Percentiles rank a stretch among this genome's conserved stretches.
Conservation (phyloP, 2,888 invertebrate genomes). For the Sympetrum striolatum region DNA sequence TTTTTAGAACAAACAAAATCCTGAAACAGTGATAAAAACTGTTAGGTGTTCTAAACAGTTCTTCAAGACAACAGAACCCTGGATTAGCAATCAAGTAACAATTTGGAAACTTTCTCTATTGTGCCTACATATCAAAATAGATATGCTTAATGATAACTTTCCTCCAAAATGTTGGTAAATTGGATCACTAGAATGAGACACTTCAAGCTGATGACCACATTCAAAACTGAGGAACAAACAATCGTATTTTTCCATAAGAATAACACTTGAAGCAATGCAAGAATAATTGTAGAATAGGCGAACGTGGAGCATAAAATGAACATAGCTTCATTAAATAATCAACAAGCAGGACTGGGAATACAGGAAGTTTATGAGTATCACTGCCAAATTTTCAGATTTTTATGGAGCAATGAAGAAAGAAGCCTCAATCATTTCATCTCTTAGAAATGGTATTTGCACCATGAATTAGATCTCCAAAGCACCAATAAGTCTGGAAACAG, state of each 20-base stretch:
- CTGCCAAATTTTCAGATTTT: not conserved
- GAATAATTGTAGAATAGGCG: not conserved
- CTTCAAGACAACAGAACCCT: too few relatives aligned
- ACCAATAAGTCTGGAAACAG: constrained; percentile 13
- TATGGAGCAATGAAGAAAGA: not conserved
- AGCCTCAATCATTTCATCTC: not conserved
- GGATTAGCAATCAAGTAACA: too few relatives aligned
- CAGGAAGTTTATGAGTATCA: not conserved
- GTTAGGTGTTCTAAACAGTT: too few relatives aligned
- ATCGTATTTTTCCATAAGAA: not conserved
- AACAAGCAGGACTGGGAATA: constrained; percentile 10
- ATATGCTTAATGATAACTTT: not conserved
- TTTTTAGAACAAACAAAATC: too few relatives aligned
- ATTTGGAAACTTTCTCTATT: too few relatives aligned
- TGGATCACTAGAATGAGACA: not conserved
- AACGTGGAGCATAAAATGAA: constrained; percentile 2
- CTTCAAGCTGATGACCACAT: not conserved
- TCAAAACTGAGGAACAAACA: not conserved
- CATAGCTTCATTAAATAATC: constrained; percentile 18
- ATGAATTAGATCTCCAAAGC: constrained; percentile 29
- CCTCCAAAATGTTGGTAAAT: not conserved
- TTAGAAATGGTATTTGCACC: not conserved
- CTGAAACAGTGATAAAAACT: too few relatives aligned
- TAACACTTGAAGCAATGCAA: constrained; percentile 4
- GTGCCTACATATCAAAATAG: too few relatives aligned